phyloP scores from a whole-genome alignment of 53 echinoderm and acorn worm genomes.

The Apostichopus leukothele region DNA sequence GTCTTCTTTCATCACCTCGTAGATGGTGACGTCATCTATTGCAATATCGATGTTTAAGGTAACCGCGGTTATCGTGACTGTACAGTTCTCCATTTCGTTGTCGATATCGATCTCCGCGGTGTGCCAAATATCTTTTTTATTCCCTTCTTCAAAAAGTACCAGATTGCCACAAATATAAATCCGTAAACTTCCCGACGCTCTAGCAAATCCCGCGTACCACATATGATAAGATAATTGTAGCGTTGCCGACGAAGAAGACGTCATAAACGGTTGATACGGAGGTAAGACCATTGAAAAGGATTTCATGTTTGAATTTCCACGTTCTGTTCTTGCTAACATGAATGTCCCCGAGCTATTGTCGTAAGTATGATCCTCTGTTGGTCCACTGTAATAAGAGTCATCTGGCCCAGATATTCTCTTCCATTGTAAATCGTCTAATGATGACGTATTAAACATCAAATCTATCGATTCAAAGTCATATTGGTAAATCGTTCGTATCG shows the following conservation, averaged over 20 bases:
- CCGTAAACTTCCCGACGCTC: background rate
- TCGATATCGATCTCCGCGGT: conserved; percentile 20
- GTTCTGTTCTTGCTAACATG: conserved; percentile 13
- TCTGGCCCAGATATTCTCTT: conserved; percentile 8
- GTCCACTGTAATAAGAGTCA: conserved; percentile 30
- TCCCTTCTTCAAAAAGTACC: background rate
- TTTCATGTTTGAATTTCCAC: background rate
- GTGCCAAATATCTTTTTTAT: conserved; percentile 32
- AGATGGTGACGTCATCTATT: conserved; percentile 22
- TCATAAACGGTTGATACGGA: background rate
- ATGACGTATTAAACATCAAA: background rate
- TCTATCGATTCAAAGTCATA: conserved; percentile 20
- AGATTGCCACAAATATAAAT: background rate
- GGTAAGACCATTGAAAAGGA: conserved; percentile 5
- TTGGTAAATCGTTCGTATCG: conserved; percentile 6
- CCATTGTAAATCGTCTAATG: background rate
- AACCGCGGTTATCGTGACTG: background rate
- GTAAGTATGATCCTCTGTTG: conserved; percentile 6
- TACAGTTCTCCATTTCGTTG: conserved; percentile 10
- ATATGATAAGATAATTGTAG: conserved; percentile 36
- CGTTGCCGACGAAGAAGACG: conserved; percentile 10
- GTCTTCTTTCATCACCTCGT: conserved; percentile 16
- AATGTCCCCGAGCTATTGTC: conserved; percentile 13
- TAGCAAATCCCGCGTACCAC: conserved; percentile 35
- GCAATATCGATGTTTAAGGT: conserved; percentile 27